Evolutionary conservation across 2,113 vertebrate species (phyloP).

Genomic region (Vicugna pacos): DNA sequence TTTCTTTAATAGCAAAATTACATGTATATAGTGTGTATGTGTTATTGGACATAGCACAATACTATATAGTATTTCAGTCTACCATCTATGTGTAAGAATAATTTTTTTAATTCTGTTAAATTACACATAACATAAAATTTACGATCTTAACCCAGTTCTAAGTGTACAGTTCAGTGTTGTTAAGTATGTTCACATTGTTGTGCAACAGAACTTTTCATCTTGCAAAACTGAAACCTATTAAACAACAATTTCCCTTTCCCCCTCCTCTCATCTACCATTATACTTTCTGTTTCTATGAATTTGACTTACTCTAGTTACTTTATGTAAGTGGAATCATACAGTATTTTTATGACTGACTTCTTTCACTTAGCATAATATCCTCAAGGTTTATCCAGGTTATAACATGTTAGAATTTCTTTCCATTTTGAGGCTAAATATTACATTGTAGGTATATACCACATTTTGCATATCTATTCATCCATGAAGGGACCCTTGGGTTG

Average conservation of each 20-base stretch:
- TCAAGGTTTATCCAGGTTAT: not conserved
- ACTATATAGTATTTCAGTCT: not conserved
- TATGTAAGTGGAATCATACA: not conserved
- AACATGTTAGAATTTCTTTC: not conserved
- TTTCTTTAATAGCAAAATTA: constrained; percentile 22
- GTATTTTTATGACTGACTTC: not conserved
- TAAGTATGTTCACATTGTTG: not conserved
- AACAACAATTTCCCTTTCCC: not conserved
- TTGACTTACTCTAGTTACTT: not conserved
- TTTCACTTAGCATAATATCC: not conserved
- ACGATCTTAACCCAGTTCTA: not conserved
- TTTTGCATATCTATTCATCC: not conserved
- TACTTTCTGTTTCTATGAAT: not conserved
- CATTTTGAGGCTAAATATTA: not conserved
- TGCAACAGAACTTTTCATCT: not conserved
- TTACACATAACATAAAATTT: constrained; percentile 18
- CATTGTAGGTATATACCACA: not conserved
- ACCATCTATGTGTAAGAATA: not conserved
- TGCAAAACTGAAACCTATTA: constrained; percentile 44
- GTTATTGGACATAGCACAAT: not conserved
- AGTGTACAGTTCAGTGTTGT: not conserved
- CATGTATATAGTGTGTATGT: not conserved
- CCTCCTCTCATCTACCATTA: not conserved
- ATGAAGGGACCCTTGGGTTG: not conserved
- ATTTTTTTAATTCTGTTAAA: not conserved